phyloP scores from a whole-genome alignment of 2,888 invertebrate genomes.

The Saturnia pavonia region DNA sequence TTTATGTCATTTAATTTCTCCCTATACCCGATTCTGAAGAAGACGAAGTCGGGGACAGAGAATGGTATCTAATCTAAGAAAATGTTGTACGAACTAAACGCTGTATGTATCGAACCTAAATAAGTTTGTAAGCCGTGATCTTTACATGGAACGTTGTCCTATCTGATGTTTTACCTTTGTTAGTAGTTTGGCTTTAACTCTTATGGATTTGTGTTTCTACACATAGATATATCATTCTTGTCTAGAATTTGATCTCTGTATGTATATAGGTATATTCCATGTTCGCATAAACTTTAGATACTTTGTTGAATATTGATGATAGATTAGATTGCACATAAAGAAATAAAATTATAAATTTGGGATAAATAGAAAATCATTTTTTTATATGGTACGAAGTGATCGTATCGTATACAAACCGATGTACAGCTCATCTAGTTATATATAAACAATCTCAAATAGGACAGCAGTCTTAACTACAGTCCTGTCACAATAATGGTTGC shows the following conservation, averaged over 20 bases:
- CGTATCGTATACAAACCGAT: neutral
- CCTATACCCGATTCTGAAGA: too few relatives aligned
- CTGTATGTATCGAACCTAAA: conserved; percentile 12
- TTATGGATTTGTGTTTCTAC: neutral
- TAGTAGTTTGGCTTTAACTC: conserved; percentile 1
- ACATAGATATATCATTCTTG: neutral
- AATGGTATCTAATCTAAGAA: too few relatives aligned
- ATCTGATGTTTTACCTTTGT: conserved; percentile 21
- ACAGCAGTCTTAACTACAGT: too few relatives aligned
- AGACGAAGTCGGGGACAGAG: too few relatives aligned
- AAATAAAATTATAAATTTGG: neutral
- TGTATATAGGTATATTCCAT: neutral
- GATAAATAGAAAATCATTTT: neutral
- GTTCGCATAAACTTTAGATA: neutral
- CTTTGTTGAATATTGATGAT: neutral
- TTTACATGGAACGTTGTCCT: conserved; percentile 18
- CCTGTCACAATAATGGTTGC: too few relatives aligned
- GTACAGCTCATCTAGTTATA: too few relatives aligned
- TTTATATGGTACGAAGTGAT: neutral
- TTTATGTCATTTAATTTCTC: too few relatives aligned
- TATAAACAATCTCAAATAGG: too few relatives aligned
- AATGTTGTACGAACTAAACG: neutral
- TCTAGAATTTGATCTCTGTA: neutral
- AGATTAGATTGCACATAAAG: neutral
- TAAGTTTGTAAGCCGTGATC: conserved; percentile 15